These are phyloP conservation scores for Ambastaia sidthimunki DNA, from an alignment of 2,797 vertebrate species.

Conservation along the genomic window DNA sequence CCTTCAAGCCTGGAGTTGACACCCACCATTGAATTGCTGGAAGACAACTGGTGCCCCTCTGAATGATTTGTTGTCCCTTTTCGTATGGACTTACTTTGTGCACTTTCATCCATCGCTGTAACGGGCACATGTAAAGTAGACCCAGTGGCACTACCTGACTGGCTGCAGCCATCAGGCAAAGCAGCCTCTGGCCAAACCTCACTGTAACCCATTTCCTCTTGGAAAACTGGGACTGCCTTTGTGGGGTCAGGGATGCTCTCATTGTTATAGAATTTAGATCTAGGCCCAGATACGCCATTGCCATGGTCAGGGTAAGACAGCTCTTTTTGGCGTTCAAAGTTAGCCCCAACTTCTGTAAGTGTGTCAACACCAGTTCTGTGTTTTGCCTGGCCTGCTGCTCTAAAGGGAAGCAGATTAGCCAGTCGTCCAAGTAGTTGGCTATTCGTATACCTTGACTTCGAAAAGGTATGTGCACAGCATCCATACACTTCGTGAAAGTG, in stretches of 20 bases:
- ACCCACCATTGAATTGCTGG: background rate
- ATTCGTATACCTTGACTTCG: background rate
- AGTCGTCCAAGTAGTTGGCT: background rate
- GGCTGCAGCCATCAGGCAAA: background rate
- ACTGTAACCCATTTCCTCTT: background rate
- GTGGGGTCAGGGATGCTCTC: constrained; percentile 2
- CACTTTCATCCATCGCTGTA: background rate
- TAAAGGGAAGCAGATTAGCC: background rate
- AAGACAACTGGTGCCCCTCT: background rate
- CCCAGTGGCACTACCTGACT: background rate
- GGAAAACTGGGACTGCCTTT: background rate
- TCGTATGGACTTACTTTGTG: background rate
- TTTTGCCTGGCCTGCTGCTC: background rate
- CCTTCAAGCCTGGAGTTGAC: constrained; percentile 1
- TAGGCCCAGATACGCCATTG: background rate
- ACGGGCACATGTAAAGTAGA: background rate
- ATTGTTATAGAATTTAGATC: background rate
- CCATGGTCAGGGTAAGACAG: background rate
- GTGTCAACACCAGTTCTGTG: background rate
- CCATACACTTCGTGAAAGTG: background rate
- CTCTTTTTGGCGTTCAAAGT: background rate
- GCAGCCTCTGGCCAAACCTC: background rate
- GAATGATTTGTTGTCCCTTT: background rate
- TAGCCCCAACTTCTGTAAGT: background rate
- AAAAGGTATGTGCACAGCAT: background rate